Evolutionary conservation across 2,888 invertebrate genomes (phyloP).

Genomic region (Cheilosia urbana): DNA sequence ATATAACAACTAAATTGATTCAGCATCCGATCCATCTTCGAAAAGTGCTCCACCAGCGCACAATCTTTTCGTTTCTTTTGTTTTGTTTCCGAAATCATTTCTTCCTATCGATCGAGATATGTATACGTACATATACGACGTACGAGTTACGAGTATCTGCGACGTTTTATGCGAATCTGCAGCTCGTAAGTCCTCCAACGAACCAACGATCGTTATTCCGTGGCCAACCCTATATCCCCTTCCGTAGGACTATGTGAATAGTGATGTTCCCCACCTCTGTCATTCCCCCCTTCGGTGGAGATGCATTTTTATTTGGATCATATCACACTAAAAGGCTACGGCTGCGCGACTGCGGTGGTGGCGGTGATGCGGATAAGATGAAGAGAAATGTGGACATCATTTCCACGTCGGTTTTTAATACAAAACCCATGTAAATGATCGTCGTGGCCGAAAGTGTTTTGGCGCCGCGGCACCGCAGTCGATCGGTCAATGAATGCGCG

Average conservation of each 20-base stretch:
- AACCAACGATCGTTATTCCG: conserved; percentile 49
- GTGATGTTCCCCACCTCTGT: not conserved
- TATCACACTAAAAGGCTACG: conserved; percentile 60
- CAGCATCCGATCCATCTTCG: conserved; percentile 60
- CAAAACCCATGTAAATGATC: conserved; percentile 78
- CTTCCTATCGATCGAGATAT: conserved; percentile 14
- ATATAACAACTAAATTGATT: conserved; percentile 62
- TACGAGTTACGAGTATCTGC: conserved; percentile 7
- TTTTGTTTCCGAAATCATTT: conserved; percentile 39
- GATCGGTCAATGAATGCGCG: conserved; percentile 62
- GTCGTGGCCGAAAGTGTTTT: conserved; percentile 78
- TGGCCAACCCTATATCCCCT: not conserved
- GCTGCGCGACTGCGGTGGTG: conserved; percentile 1
- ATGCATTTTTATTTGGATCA: conserved; percentile 68
- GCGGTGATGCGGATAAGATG: conserved; percentile 70
- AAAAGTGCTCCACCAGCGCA: conserved; percentile 30
- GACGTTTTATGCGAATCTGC: conserved; percentile 37
- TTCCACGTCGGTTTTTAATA: conserved; percentile 77
- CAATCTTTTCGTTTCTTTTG: conserved; percentile 17
- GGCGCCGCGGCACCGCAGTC: conserved; percentile 69
- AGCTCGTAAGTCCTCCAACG: conserved; percentile 48
- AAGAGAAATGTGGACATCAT: conserved; percentile 76
- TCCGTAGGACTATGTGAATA: not conserved
- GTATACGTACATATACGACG: not conserved
- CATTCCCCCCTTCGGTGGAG: conserved; percentile 8